Evolutionary conservation across 92 coral and sea anemone species (phyloP), one percentile per base, ranked within the genome.

Genomic region (Porites rus): DNA sequence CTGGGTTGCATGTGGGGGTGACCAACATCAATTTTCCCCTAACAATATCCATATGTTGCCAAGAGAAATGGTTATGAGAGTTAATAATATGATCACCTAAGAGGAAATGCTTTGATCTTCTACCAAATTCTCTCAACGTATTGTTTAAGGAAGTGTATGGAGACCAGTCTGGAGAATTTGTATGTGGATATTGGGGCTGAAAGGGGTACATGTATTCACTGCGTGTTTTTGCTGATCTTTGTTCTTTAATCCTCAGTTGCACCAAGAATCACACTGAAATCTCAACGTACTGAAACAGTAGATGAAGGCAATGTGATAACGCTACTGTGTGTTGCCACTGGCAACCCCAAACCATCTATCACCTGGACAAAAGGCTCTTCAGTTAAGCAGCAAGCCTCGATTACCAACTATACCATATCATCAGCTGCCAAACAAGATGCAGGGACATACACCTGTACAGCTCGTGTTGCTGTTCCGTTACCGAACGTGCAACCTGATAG

Each of bases 301-400:
- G 53, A 74, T 16, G 94, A 93, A 69, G 93, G 93, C 51, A 65
- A 70, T 4, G 3, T 43, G 12, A 28, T 51, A 14, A 92, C 88
- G 17, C 53, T 95, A 28, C n/a, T 82, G 8, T 95, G 98, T 77
- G 92, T 82, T 19, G 94, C 98, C 65, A 84, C 74, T 75, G 98
- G 98, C 10, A 92, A 92, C 73, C 98, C 96, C 66, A 78, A 61
- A 18, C 96, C 96, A 78, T 38, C 54, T 1, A 88, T 88, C 65
- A 75, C 74, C 8, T 95, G 98, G 98, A 69, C 43, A 3, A 88
- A 72, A 87, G 86, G 62, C 71, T 51, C 9, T 69, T n/a, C 31
- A 12, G 20, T 59, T n/a, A 10, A 69, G 7, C 74, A 64, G 31
- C 20, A 63, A 54, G 50, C 65, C 17, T 16, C 54, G 6, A 18